These are phyloP conservation scores for Drosophila albomicans DNA, from an alignment of 1,140 invertebrate genomes.

Conservation along the genomic window DNA sequence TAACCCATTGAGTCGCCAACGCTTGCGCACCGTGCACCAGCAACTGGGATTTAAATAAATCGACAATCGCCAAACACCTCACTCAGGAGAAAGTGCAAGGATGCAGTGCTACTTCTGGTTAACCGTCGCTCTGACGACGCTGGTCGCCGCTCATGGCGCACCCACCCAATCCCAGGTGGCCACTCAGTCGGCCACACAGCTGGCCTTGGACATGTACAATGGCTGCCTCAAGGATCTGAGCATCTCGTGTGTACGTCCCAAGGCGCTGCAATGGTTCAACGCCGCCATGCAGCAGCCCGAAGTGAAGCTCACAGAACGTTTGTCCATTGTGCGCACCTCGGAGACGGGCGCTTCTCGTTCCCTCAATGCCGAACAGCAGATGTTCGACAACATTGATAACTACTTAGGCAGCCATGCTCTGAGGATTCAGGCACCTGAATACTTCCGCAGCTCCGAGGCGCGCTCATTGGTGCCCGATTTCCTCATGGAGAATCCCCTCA, in stretches of 20 bases:
- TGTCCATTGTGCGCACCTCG: constrained; percentile 89
- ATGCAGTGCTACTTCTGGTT: constrained; percentile 62
- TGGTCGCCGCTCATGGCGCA: constrained; percentile 54
- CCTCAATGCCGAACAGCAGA: constrained; percentile 63
- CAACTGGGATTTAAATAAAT: constrained; percentile 17
- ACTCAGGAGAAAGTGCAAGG: constrained; percentile 49
- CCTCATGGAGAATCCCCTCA: constrained; percentile 87
- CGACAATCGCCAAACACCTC: neutral
- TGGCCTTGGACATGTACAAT: constrained; percentile 88
- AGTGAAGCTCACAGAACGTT: constrained; percentile 90
- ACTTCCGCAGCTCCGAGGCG: constrained; percentile 86
- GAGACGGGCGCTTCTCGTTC: constrained; percentile 59
- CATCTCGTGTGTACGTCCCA: constrained; percentile 90
- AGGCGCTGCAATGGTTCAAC: constrained; percentile 90
- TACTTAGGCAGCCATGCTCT: constrained; percentile 89
- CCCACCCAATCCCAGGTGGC: constrained; percentile 42
- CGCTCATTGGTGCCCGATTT: constrained; percentile 88
- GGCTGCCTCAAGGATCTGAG: constrained; percentile 88
- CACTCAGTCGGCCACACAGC: constrained; percentile 86
- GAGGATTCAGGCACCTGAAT: constrained; percentile 88
- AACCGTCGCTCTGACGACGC: constrained; percentile 58
- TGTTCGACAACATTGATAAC: constrained; percentile 88
- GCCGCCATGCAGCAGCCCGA: constrained; percentile 88
- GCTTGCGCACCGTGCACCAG: constrained; percentile 63
- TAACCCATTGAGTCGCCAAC: constrained; percentile 79